Evolutionary conservation across 1,140 invertebrate genomes (phyloP), one percentile per base, ranked within the genome.

Genomic region (Trissolcus basalis): DNA sequence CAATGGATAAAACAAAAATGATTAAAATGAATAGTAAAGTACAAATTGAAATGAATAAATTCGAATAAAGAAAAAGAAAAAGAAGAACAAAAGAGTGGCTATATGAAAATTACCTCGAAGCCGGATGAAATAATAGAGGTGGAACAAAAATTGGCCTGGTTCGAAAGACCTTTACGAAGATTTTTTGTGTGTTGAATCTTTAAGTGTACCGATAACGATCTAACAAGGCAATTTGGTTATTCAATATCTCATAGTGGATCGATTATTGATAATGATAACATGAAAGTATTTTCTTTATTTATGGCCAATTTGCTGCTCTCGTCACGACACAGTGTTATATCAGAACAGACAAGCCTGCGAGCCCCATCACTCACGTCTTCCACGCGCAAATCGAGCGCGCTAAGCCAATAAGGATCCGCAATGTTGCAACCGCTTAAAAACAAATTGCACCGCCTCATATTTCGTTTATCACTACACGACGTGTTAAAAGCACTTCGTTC

Each of bases 311-410:
- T 77, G 73, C 56, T 71, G 16, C 13, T 35, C 73, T 77, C 73
- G 61, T 76, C 73, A 77, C 56, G 61, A 77, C 61, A 67, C 61
- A 55, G 61, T 71, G 56, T 77, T 70, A 70, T 70, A 77, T 77
- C 67, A 77, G 67, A 71, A 56, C 73, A 71, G 67, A 71, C 61
- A 77, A 71, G 61, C 64, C 51, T 67, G 43, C 50, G 61, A 77
- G 67, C 73, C 19, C 19, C 67, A 77, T 77, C 73, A 77, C 73
- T 77, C 73, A 77, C 73, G 73, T 77, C 61, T 67, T 77, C 73
- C 50, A 63, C 67, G 73, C 61, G 73, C 56, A 69, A 76, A 76
- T 76, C 73, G 55, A 70, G 72, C 64, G 53, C 44, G 39, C 27
- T 70, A 50, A 70, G 56, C 73, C 33, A 63, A 70, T 51, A 67